Evolutionary conservation across 2,888 invertebrate genomes (phyloP).

Genomic region (Craniophora ligustri): DNA sequence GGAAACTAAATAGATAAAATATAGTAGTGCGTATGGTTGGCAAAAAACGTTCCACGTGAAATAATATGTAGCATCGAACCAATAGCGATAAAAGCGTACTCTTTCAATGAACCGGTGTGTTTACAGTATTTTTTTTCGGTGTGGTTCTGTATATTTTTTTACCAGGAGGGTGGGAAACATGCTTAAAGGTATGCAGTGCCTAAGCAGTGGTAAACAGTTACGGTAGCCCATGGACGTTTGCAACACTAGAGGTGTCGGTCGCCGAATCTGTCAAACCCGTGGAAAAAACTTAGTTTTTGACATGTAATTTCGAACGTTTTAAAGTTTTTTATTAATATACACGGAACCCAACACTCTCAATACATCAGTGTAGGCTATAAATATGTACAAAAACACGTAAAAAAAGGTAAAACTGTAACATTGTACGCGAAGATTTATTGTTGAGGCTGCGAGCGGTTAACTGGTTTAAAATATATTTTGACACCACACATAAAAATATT

Average conservation of each 20-base stretch:
- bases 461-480: conserved; percentile 46
- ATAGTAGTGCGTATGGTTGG: conserved; percentile 12
- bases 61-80: conserved; percentile 44
- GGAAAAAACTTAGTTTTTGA: too few relatives aligned
- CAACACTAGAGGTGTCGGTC: too few relatives aligned
- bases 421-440: conserved; percentile 46
- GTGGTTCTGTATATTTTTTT: conserved; percentile 26
- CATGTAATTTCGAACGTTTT: too few relatives aligned
- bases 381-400: conserved; percentile 40
- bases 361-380: conserved; percentile 35
- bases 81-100: conserved; percentile 49
- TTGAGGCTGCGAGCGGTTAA: conserved; percentile 26
- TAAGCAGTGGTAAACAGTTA: too few relatives aligned
- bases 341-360: conserved; percentile 28
- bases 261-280: too few relatives aligned
- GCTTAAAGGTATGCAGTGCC: too few relatives aligned
- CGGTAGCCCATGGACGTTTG: too few relatives aligned
- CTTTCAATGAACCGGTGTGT: conserved; percentile 39
- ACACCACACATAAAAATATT: conserved; percentile 15
- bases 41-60: conserved; percentile 34
- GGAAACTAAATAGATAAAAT: conserved; percentile 14
- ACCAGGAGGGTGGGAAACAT: too few relatives aligned
- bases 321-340: neutral
- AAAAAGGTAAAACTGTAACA: conserved; percentile 36
- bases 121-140: conserved; percentile 2